These are phyloP conservation scores for Caenorhabditis sp. DNA, from an alignment of 2,888 invertebrate species.

Conservation along the genomic window DNA sequence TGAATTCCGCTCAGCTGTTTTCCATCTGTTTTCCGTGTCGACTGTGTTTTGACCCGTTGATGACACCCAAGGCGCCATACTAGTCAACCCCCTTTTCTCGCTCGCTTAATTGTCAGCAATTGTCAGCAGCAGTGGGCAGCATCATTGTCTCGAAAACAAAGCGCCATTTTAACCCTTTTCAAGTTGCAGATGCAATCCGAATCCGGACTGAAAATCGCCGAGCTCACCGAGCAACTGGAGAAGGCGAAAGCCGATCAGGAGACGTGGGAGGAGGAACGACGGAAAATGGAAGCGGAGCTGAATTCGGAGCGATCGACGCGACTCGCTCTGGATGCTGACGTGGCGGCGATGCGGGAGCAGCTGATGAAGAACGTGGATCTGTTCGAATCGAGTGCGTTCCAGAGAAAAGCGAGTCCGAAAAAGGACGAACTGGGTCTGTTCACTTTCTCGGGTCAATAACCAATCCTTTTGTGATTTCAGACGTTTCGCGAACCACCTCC, in stretches of 20 bases:
- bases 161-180: background rate
- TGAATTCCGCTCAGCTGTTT: background rate
- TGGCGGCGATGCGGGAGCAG: slow-evolving; percentile 72
- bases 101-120: too few relatives aligned
- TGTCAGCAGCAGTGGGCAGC: too few relatives aligned
- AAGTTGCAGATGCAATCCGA: slow-evolving; percentile 59
- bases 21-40: background rate
- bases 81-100: too few relatives aligned
- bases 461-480: slow-evolving; percentile 5
- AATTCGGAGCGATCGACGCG: slow-evolving; percentile 56
- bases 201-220: slow-evolving; percentile 27
- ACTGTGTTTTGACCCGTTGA: background rate
- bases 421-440: too few relatives aligned
- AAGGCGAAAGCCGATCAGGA: slow-evolving; percentile 1
- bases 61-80: slow-evolving; percentile 8
- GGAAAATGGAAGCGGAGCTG: slow-evolving; percentile 33
- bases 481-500: slow-evolving; percentile 36
- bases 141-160: too few relatives aligned
- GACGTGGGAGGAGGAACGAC: slow-evolving; percentile 32
- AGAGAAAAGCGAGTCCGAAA: slow-evolving; percentile 32
- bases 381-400: slow-evolving; percentile 67
- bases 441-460: too few relatives aligned
- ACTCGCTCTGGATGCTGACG: slow-evolving; percentile 62
- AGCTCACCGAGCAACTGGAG: slow-evolving; percentile 48
- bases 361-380: slow-evolving; percentile 72